phyloP scores from a whole-genome alignment of 2,888 invertebrate species.

The Carterocephalus palaemon region DNA sequence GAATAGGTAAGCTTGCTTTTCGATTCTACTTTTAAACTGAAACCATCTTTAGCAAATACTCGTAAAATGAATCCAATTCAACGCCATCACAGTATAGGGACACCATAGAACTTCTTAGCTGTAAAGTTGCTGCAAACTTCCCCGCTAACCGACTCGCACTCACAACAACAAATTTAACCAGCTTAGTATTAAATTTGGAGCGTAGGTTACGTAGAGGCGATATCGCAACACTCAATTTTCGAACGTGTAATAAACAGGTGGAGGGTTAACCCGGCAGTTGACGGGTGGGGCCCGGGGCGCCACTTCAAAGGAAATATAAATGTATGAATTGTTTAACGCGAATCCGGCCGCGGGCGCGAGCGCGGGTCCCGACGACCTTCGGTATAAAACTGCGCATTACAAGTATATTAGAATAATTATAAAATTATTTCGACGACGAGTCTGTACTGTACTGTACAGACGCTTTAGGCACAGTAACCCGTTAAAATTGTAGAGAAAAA shows the following conservation, averaged over 20 bases:
- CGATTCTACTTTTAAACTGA: too few relatives aligned
- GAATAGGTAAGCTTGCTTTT: too few relatives aligned
- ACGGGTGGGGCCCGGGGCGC: constrained; percentile 66
- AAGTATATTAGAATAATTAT: constrained; percentile 24
- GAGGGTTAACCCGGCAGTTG: constrained; percentile 66
- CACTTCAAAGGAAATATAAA: constrained; percentile 75
- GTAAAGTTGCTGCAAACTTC: too few relatives aligned
- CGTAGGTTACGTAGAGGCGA: constrained; percentile 19
- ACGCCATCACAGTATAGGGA: too few relatives aligned
- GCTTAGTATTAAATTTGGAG: constrained; percentile 4
- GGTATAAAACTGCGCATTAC: constrained; percentile 28
- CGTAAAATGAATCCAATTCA: too few relatives aligned
- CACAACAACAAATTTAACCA: not conserved
- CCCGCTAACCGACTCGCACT: too few relatives aligned
- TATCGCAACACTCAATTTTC: constrained; percentile 42
- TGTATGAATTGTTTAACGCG: constrained; percentile 75
- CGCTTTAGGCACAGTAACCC: constrained; percentile 26
- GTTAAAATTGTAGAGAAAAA: constrained; percentile 18
- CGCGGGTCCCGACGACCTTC: constrained; percentile 49
- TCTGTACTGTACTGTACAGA: not conserved
- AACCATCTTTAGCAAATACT: too few relatives aligned
- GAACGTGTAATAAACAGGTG: constrained; percentile 61
- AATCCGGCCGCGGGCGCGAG: constrained; percentile 52
- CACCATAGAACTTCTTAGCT: too few relatives aligned
- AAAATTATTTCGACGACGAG: constrained; percentile 12